phyloP scores from a whole-genome alignment of 64 coral and sea anemone species.

The Trachythela sp. region DNA sequence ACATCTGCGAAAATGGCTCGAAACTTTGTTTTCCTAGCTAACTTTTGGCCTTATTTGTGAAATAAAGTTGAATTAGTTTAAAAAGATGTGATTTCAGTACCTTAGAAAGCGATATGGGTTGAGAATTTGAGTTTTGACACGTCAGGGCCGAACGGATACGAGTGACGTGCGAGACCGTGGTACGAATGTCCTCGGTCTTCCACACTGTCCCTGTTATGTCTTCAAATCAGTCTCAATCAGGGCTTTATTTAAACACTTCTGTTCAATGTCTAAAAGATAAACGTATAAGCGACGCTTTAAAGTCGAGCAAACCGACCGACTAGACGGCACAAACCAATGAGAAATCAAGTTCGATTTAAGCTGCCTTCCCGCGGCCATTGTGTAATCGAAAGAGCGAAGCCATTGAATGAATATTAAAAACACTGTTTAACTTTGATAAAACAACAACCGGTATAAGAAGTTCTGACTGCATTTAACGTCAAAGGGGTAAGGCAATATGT shows the following conservation, averaged over 20 bases:
- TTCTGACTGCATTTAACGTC: neutral
- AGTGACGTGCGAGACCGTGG: neutral
- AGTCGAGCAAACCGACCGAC: neutral
- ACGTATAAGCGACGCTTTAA: neutral
- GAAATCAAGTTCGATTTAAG: neutral
- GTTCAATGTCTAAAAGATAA: neutral
- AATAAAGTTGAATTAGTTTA: neutral
- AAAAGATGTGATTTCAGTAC: neutral
- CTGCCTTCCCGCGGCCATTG: constrained; percentile 16
- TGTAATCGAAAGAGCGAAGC: neutral
- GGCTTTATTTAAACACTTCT: neutral
- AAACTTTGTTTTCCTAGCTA: neutral
- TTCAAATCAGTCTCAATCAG: neutral
- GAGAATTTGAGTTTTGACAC: neutral
- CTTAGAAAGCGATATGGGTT: neutral
- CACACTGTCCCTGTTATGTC: constrained; percentile 4
- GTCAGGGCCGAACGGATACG: neutral
- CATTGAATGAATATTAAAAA: constrained; percentile 15
- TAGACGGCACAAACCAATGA: neutral
- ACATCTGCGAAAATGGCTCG: neutral
- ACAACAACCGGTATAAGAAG: neutral
- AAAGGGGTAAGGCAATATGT: neutral
- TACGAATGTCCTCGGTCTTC: neutral
- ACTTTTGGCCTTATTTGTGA: neutral
- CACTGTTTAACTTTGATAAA: neutral